Conservation (phyloP, 2,888 invertebrate genomes). For the Eristalis arbustorum region DNA sequence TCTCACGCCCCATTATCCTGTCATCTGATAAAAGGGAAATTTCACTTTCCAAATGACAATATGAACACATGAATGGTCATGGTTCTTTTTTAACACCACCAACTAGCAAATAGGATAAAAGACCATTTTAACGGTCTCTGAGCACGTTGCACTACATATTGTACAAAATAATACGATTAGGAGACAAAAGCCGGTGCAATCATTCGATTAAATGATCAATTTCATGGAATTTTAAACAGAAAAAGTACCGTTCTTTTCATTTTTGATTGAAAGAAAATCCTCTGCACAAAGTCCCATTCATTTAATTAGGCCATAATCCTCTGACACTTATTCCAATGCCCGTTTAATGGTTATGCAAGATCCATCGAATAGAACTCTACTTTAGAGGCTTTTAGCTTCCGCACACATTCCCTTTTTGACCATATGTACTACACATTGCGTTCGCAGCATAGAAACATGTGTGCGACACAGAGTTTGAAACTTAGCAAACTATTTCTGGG, state of each 20-base stretch:
- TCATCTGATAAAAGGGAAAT: background rate
- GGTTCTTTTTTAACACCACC: background rate
- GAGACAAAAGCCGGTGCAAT: conserved; percentile 21
- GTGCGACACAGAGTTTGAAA: background rate
- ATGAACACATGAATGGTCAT: background rate
- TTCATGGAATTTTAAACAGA: conserved; percentile 44
- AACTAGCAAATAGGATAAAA: background rate
- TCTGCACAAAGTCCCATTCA: conserved; percentile 2
- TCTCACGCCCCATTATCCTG: background rate
- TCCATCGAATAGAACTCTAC: background rate
- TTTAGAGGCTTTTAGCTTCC: conserved; percentile 24
- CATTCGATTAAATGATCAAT: conserved; percentile 41
- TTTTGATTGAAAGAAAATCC: background rate
- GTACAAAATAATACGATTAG: background rate
- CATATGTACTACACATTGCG: background rate
- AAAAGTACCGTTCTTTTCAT: conserved; percentile 17
- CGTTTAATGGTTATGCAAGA: conserved; percentile 34
- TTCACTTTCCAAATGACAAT: background rate
- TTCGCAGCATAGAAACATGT: no score
- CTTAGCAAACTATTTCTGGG: conserved; percentile 36
- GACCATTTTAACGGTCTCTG: conserved; percentile 35
- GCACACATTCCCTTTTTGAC: conserved; percentile 26
- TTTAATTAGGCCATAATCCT: conserved; percentile 16
- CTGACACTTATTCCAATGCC: background rate
- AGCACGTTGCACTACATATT: background rate